phyloP scores from a whole-genome alignment of 2,888 invertebrate species.

The Morpho deidamia region DNA sequence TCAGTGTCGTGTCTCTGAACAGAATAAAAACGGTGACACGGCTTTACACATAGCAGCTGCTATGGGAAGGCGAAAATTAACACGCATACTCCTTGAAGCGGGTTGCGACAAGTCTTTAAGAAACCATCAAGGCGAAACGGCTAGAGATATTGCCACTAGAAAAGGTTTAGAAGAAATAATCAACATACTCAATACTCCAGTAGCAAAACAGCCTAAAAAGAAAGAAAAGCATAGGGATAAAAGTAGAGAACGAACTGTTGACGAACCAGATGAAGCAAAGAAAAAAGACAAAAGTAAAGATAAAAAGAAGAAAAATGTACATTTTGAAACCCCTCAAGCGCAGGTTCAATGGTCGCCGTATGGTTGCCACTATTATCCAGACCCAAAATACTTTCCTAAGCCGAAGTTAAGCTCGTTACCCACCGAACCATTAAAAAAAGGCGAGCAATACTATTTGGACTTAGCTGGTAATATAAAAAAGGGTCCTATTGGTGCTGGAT shows the following conservation, averaged over 20 bases:
- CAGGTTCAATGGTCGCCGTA: conserved; percentile 90
- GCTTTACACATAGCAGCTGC: conserved; percentile 96
- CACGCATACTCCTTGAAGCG: conserved; percentile 92
- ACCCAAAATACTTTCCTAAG: conserved; percentile 89
- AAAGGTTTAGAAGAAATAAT: conserved; percentile 92
- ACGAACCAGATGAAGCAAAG: conserved; percentile 68
- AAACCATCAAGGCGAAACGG: conserved; percentile 94
- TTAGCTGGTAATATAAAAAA: conserved; percentile 96
- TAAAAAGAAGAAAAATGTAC: conserved; percentile 76
- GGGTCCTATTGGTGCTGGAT: conserved; percentile 96
- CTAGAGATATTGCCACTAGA: conserved; percentile 91
- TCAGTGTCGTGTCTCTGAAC: conserved; percentile 89
- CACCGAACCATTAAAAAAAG: conserved; percentile 89
- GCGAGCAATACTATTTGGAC: conserved; percentile 96
- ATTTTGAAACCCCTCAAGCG: conserved; percentile 61
- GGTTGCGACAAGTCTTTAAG: conserved; percentile 82
- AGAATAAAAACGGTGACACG: conserved; percentile 97
- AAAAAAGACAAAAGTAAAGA: conserved; percentile 64
- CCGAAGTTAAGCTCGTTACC: conserved; percentile 92
- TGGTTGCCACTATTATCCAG: conserved; percentile 94
- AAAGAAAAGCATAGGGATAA: conserved; percentile 60
- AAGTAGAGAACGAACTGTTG: conserved; percentile 74
- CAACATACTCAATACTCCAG: conserved; percentile 82
- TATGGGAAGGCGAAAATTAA: conserved; percentile 94
- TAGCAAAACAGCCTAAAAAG: conserved; percentile 65